A percentile compares a stretch with the other conserved stretches of the same genome.
Evolutionary conservation across 2,888 invertebrate species (phyloP).

Genomic region (Cephalotes varians): DNA sequence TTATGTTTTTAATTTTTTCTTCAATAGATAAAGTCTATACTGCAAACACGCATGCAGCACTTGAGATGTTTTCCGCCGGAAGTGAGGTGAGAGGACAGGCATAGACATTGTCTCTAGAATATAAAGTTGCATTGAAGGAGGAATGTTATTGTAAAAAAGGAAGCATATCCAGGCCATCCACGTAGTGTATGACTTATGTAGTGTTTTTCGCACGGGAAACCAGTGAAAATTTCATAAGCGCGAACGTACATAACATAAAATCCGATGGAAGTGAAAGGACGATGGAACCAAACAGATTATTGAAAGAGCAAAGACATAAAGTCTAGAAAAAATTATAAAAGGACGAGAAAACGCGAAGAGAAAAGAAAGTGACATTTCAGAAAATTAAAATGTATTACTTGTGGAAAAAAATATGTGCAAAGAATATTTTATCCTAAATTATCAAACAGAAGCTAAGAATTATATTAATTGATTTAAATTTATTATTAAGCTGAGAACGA

Average conservation of each 20-base stretch:
- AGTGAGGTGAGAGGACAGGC: slow-evolving; percentile 26
- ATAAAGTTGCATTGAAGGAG: background rate
- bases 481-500: background rate
- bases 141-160: slow-evolving; percentile 9
- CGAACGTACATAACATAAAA: background rate
- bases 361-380: background rate
- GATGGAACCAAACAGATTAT: background rate
- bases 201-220: slow-evolving; percentile 62
- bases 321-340: background rate
- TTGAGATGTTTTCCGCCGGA: slow-evolving; percentile 36
- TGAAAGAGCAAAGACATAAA: background rate
- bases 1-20: background rate
- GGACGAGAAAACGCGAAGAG: background rate
- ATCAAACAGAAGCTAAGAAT: background rate
- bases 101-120: slow-evolving; percentile 31
- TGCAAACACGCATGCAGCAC: slow-evolving; percentile 4
- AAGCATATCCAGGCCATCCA: slow-evolving; percentile 24
- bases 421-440: slow-evolving; percentile 13
- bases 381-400: slow-evolving; percentile 5
- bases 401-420: background rate
- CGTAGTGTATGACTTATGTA: slow-evolving; percentile 29
- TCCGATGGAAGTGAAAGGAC: slow-evolving; percentile 17
- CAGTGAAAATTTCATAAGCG: slow-evolving; percentile 47
- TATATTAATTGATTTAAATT: background rate
- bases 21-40: background rate